A percentile compares a stretch with the other conserved stretches of the same genome.
phyloP scores from a whole-genome alignment of 2,113 vertebrate genomes.

The Apus apus region DNA sequence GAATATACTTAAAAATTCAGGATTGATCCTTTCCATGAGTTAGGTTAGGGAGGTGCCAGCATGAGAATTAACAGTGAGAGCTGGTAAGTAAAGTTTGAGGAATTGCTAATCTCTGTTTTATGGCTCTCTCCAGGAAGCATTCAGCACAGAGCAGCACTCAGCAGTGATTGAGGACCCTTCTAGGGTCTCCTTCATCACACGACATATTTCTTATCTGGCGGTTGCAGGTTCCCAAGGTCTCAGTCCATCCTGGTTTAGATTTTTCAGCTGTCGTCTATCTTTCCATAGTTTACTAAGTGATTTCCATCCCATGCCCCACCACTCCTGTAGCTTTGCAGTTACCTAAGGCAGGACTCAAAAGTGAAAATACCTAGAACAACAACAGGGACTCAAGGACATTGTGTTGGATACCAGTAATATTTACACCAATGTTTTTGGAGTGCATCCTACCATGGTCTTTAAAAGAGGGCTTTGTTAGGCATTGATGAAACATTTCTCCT shows the following conservation, averaged over 20 bases:
- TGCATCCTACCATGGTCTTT: not conserved
- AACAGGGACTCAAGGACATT: not conserved
- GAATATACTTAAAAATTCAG: not conserved
- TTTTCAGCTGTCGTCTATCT: not conserved
- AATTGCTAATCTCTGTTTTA: constrained; percentile 2
- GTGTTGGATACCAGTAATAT: not conserved
- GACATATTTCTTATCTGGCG: not conserved
- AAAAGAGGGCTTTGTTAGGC: not conserved
- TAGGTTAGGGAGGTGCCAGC: not conserved
- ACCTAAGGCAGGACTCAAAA: not conserved
- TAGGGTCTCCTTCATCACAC: not conserved
- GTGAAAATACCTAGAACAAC: not conserved
- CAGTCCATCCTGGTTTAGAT: not conserved
- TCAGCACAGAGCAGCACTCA: not conserved
- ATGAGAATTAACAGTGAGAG: not conserved
- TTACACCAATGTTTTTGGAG: not conserved
- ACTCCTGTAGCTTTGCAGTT: not conserved
- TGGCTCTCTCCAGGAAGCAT: not conserved
- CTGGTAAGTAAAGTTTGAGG: constrained; percentile 9
- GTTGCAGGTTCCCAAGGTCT: constrained; percentile 18
- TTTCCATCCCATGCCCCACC: not conserved
- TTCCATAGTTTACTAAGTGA: not conserved
- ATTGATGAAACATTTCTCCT: not conserved
- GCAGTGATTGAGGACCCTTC: constrained; percentile 12
- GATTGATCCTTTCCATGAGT: not conserved